Base-by-base conservation (phyloP, 2,888 invertebrate species). In the Myathropa florea region DNA sequence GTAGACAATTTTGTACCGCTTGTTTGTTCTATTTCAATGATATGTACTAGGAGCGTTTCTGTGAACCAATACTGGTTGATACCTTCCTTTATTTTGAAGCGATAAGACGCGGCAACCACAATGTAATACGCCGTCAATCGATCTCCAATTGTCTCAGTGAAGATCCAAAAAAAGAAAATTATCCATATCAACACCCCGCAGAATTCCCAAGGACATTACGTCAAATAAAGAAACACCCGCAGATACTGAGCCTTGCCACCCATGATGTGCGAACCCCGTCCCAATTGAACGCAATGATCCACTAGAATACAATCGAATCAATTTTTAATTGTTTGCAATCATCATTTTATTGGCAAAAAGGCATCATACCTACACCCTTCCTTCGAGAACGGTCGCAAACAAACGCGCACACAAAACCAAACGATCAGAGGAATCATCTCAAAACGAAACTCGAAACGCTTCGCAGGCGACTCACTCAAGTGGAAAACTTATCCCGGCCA, bases 401-500 rank as follows among this genome's bases (percentile, higher is more conserved):
- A 76, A 24, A 53, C 10, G 12, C 33, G 55, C 12, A 67, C 64
- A 21, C 26, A 73, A 33, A 30, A 68, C 46, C 46, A 61, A n/a
- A 68, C 30, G 33, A 61, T 73, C 67, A 53, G 33, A 23, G 55
- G 21, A 59, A 24, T 67, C 60, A 10, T 64, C 39, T 39, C 39
- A 46, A 33, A 77, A n/a, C n/a, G n/a, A n/a, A n/a, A n/a, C n/a
- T n/a, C n/a, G n/a, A n/a, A 86, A 73, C 70, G 78, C 78, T 86
- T 86, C 86, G 78, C 86, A 86, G 86, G 86, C 86, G 75, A 86
- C 71, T 71, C 78, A 57, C 78, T 86, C 82, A 65, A 86, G 82
- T 82, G 78, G 82, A 86, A 85, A 82, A 75, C 86, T 82, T 82
- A 78, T 73, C 78, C 46, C 71, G 33, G 64, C 78, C 61, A 82